Evolutionary conservation across 2,113 vertebrate species (phyloP).

Genomic region (Istiophorus platypterus): DNA sequence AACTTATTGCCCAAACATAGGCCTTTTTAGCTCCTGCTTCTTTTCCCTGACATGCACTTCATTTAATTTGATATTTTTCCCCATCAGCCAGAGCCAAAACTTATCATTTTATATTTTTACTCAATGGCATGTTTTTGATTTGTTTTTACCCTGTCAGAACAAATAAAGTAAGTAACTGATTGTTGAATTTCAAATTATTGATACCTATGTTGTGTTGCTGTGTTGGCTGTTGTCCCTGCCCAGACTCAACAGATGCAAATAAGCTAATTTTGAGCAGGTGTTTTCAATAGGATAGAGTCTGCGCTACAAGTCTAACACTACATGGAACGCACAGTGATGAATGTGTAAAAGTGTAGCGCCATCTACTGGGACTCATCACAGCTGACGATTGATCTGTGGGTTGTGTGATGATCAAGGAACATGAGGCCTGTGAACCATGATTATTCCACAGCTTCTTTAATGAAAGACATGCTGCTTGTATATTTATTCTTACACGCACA

Average conservation of each 20-base stretch:
- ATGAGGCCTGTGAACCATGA: slow-evolving; percentile 6
- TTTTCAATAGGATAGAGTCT: not conserved
- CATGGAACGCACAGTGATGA: slow-evolving; percentile 3
- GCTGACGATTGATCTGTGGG: slow-evolving; percentile 28
- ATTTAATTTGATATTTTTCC: too few relatives aligned
- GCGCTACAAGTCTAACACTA: not conserved
- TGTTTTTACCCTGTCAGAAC: not conserved
- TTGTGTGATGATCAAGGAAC: slow-evolving; percentile 15
- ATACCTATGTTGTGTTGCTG: not conserved
- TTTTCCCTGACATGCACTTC: too few relatives aligned
- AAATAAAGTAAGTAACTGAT: not conserved
- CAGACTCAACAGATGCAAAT: not conserved
- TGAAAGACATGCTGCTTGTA: not conserved
- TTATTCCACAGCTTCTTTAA: not conserved
- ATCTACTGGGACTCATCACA: slow-evolving; percentile 56
- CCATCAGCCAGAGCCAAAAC: not conserved
- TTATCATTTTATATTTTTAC: not conserved
- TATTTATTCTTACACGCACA: not conserved
- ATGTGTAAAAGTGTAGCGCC: slow-evolving; percentile 51
- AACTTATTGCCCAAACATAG: not conserved
- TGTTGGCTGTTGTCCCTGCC: not conserved
- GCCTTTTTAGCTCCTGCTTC: too few relatives aligned
- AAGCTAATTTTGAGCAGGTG: not conserved
- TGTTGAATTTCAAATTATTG: not conserved
- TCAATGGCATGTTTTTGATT: not conserved